Percentiles rank a stretch among this genome's conserved stretches.
phyloP scores from a whole-genome alignment of 2,797 vertebrate species.

The Antennarius maculatus region DNA sequence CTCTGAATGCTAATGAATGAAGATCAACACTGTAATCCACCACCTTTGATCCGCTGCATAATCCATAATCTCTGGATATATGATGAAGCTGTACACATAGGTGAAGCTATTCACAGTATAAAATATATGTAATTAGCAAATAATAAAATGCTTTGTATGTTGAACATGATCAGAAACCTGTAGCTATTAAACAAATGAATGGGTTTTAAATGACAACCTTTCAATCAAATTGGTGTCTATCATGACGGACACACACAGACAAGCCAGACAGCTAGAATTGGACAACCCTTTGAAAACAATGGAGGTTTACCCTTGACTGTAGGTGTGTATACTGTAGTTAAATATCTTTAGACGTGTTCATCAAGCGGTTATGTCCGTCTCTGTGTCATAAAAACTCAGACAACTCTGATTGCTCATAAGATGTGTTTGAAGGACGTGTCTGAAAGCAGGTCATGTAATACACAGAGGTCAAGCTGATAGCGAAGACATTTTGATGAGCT shows the following conservation, averaged over 20 bases:
- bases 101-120: background rate
- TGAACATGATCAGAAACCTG: too few species aligned
- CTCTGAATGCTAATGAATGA: conserved; percentile 56
- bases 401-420: background rate
- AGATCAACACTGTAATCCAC: conserved; percentile 48
- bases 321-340: background rate
- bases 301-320: background rate
- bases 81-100: conserved; percentile 12
- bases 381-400: background rate
- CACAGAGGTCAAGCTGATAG: background rate
- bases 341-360: background rate
- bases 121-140: too few species aligned
- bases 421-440: background rate
- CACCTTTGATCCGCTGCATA: conserved; percentile 51
- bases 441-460: too few species aligned
- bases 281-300: too few species aligned
- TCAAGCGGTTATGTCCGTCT: background rate
- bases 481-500: background rate
- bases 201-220: background rate
- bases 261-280: too few species aligned
- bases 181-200: background rate
- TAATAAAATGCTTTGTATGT: too few species aligned
- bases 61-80: conserved; percentile 50
- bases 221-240: too few species aligned
- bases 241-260: too few species aligned